Percentiles rank a stretch among this genome's conserved stretches.
phyloP scores from a whole-genome alignment of 2,888 invertebrate genomes.

The Tholera decimalis region DNA sequence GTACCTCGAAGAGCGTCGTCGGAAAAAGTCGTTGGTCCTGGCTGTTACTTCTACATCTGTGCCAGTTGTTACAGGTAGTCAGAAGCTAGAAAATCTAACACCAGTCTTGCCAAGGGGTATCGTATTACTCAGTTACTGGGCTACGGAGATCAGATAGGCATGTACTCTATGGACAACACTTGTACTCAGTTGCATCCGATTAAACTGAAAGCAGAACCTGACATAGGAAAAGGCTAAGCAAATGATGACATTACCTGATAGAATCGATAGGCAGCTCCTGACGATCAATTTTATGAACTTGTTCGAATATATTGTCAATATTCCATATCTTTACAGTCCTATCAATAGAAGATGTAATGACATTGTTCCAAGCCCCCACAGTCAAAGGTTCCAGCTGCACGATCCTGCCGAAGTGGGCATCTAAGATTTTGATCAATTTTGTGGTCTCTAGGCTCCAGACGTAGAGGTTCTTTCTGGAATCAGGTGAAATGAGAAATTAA shows the following conservation, averaged over 20 bases:
- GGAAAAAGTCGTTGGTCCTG: too few species aligned
- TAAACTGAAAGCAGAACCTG: too few species aligned
- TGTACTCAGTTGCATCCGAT: too few species aligned
- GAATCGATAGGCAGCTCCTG: conserved; percentile 98
- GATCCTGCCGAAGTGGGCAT: conserved; percentile 99
- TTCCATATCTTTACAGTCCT: conserved; percentile 99
- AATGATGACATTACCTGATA: conserved; percentile 92
- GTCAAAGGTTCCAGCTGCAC: conserved; percentile 97
- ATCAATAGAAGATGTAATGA: conserved; percentile 99
- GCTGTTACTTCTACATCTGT: too few species aligned
- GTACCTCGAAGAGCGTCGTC: too few species aligned
- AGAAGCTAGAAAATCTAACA: too few species aligned
- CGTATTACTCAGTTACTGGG: too few species aligned
- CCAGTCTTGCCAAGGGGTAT: too few species aligned
- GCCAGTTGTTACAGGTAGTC: too few species aligned
- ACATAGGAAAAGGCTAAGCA: background rate
- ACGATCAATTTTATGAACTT: conserved; percentile 98
- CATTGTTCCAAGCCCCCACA: conserved; percentile 97
- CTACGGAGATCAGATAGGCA: too few species aligned
- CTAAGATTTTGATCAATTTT: conserved; percentile 97
- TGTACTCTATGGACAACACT: too few species aligned
- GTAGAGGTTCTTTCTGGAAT: conserved; percentile 96
- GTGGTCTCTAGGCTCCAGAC: conserved; percentile 97
- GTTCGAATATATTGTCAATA: conserved; percentile 99
- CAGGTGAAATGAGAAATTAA: background rate